Base-by-base conservation (phyloP, 2,888 invertebrate species). In the Acholoe squamosa region DNA sequence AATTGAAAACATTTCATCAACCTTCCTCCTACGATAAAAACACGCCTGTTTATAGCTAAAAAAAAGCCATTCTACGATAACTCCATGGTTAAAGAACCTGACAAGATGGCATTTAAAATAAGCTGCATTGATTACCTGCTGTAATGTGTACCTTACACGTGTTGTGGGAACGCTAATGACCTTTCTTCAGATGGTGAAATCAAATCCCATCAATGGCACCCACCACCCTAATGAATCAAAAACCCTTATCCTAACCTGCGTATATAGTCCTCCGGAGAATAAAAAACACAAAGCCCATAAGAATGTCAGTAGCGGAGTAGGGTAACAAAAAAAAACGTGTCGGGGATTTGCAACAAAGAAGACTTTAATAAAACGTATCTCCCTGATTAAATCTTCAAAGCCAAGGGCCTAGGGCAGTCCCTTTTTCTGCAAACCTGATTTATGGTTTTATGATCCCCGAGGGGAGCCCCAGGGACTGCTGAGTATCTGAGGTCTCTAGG, bases 311-410 rank as follows among this genome's bases (percentile, higher is more conserved):
- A 7, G 43, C 3, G 43, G 43, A 43, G n/a, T n/a, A 43, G 10
- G 43, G 25, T 14, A 71, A 28, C 0, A 28, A 71, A 16, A 71
- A 71, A 14, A n/a, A 71, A 71, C 25, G 71, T 71, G 71, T 71
- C 28, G 71, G 14, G 12, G 28, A 71, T 71, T 71, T 28, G 71
- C 28, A 22, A 28, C 28, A 28, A 71, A 71, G 28, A 25, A n/a
- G 25, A 28, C 71, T 71, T 71, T 71, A 14, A 71, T 71, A 71
- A 71, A 71, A 71, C 71, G 28, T 71, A 71, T 25, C 71, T 25
- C 31, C 28, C 71, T 71, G 71, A 71, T 71, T 71, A 71, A 71
- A 71, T 14, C 71, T 71, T 71, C 71, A 71, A 71, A 71, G 71
- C 28, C 14, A 0, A 28, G 0, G 28, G 31, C 71, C 31, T 28